Percentiles rank a stretch among this genome's conserved stretches.
These are phyloP conservation scores for Erethizon dorsatum DNA, from an alignment of 2,797 vertebrate genomes.

Conservation along the genomic window DNA sequence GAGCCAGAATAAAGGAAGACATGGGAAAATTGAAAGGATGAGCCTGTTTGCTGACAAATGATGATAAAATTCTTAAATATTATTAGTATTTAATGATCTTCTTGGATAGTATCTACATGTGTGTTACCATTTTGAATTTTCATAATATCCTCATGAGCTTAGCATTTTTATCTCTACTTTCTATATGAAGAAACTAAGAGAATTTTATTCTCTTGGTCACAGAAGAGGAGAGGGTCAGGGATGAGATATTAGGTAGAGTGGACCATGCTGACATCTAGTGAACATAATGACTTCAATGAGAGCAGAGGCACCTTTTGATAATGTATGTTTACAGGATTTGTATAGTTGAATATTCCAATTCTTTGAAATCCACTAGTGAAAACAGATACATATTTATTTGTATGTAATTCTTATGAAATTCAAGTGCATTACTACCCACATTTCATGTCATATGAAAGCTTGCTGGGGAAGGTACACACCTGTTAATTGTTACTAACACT, in stretches of 20 bases:
- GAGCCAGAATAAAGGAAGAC: neutral
- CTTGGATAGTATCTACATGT: neutral
- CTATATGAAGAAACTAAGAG: neutral
- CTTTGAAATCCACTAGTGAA: slow-evolving; percentile 66
- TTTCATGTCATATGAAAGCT: slow-evolving; percentile 84
- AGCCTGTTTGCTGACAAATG: neutral
- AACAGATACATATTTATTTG: slow-evolving; percentile 78
- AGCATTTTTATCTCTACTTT: neutral
- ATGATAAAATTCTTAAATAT: neutral
- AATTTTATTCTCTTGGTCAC: neutral
- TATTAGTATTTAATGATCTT: neutral
- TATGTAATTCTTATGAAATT: slow-evolving; percentile 76
- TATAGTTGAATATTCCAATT: slow-evolving; percentile 44
- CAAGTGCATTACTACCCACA: slow-evolving; percentile 81
- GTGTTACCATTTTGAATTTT: neutral
- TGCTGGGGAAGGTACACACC: slow-evolving; percentile 86
- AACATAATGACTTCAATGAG: neutral
- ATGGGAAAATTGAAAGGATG: neutral
- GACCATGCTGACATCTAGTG: neutral
- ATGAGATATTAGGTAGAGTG: neutral
- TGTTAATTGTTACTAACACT: slow-evolving; percentile 90
- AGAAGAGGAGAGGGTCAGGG: neutral
- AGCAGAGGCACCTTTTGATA: neutral
- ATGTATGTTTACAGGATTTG: neutral
- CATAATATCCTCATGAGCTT: neutral